Evolutionary conservation across 2,797 vertebrate genomes (phyloP), one percentile per base, ranked within the genome.

Genomic region (Helarctos malayanus): DNA sequence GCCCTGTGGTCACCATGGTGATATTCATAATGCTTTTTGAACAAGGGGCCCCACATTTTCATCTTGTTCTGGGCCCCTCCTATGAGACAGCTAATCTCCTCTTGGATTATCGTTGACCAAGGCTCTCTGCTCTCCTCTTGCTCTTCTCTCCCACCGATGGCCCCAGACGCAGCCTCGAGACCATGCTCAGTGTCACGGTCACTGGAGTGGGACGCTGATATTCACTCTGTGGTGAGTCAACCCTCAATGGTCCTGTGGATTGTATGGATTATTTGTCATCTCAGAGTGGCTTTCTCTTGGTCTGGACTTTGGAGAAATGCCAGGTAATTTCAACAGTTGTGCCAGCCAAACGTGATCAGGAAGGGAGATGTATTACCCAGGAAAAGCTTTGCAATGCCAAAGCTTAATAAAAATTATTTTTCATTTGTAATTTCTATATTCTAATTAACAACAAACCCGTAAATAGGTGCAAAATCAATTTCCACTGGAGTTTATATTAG

Each of bases 401-500:
- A 25, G 41, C 25, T 95, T 82, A 92, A 88, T 80, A 91, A 78
- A 94, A 93, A 79, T 76, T 88, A 45, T n/a, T 84, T 97, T 96
- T 89, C 59, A 45, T 65, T 93, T 95, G 29, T 85, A 81, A 78
- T 68, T 76, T 96, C 94, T 89, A 63, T 80, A 63, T 23, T 85
- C n/a, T 94, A 85, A 94, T 76, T 83, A 89, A 80, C 41, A 87
- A 49, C 59, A 89, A 91, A 75, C 56, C 57, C 81, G 65, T 52
- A 86, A 96, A 86, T 18, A 87, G 93, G 41, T 96, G 54, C 75
- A 96, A 94, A 96, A 69, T 94, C 83, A 76, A 89, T 85, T 84
- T 96, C 32, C 86, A 89, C 93, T 96, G 73, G 88, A 87, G 80
- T 96, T 95, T 75, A 96, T 16, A 84, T 91, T 81, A 95, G 84